Conservation (phyloP, 1,140 invertebrate species). For the Spodoptera litura region DNA sequence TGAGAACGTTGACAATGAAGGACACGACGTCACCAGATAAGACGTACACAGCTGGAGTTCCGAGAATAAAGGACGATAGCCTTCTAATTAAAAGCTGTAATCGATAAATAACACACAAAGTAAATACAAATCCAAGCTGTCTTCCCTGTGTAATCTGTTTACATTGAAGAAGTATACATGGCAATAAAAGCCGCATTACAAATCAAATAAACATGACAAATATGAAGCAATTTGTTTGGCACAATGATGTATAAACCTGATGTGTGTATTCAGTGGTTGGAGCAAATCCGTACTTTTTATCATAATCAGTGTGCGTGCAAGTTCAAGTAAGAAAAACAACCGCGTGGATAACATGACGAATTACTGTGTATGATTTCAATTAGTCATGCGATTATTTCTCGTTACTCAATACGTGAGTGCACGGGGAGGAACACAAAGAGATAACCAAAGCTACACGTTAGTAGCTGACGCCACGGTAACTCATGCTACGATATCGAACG, state of each 20-base stretch:
- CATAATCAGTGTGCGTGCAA: conserved; percentile 31
- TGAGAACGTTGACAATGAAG: conserved; percentile 20
- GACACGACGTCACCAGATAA: conserved; percentile 30
- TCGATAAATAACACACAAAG: conserved; percentile 31
- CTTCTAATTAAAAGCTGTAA: conserved; percentile 42
- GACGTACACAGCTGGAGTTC: conserved; percentile 34
- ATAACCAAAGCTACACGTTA: conserved; percentile 62
- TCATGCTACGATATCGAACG: conserved; percentile 67
- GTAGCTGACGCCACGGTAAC: conserved; percentile 66
- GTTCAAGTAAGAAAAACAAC: conserved; percentile 39
- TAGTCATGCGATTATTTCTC: conserved; percentile 73
- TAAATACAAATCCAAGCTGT: conserved; percentile 42
- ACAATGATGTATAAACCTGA: conserved; percentile 7
- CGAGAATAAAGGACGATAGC: conserved; percentile 41
- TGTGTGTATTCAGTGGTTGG: conserved; percentile 14
- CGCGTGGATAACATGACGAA: conserved; percentile 49
- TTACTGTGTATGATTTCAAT: conserved; percentile 64
- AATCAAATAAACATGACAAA: conserved; percentile 49
- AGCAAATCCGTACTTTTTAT: conserved; percentile 43
- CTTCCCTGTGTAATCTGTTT: conserved; percentile 23
- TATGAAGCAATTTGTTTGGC: conserved; percentile 36
- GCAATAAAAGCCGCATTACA: conserved; percentile 30
- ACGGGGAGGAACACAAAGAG: conserved; percentile 61
- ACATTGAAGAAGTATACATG: conserved; percentile 8
- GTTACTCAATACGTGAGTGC: conserved; percentile 67